These are phyloP conservation scores for Cetonia aurata DNA, from an alignment of 2,888 invertebrate genomes.

Conservation along the genomic window DNA sequence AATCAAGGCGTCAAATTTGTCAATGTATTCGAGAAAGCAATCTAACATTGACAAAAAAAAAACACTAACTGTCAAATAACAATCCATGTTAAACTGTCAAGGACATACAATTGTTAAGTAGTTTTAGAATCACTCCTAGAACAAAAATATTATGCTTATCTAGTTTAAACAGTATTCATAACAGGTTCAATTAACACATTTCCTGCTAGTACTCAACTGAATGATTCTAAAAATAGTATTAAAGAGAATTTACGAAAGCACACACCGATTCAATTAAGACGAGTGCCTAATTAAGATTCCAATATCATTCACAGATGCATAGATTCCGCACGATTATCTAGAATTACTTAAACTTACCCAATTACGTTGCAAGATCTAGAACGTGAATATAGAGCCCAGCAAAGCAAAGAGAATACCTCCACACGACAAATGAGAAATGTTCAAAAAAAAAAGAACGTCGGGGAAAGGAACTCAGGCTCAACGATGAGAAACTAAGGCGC, in stretches of 20 bases:
- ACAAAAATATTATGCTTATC: too few species aligned
- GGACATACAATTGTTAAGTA: too few species aligned
- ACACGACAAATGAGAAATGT: background rate
- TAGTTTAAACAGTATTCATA: too few species aligned
- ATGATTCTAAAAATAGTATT: too few species aligned
- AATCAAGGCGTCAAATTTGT: too few species aligned
- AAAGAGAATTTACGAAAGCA: background rate
- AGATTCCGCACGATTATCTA: slow-evolving; percentile 22
- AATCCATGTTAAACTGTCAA: too few species aligned
- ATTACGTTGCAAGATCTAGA: slow-evolving; percentile 9
- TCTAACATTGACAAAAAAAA: too few species aligned
- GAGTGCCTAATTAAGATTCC: slow-evolving; percentile 29
- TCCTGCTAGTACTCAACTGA: too few species aligned
- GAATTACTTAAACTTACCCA: slow-evolving; percentile 24
- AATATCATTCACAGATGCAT: slow-evolving; percentile 6
- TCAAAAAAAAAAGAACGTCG: background rate
- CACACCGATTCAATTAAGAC: slow-evolving; percentile 17
- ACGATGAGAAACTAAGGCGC: slow-evolving; percentile 6
- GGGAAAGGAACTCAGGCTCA: slow-evolving; percentile 4
- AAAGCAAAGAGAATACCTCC: background rate
- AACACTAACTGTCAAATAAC: too few species aligned
- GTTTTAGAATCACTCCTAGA: too few species aligned
- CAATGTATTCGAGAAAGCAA: too few species aligned
- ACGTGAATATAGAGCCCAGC: background rate
- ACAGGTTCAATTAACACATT: too few species aligned